Conservation (phyloP, 2,888 invertebrate species). For the Thumatha senex region DNA sequence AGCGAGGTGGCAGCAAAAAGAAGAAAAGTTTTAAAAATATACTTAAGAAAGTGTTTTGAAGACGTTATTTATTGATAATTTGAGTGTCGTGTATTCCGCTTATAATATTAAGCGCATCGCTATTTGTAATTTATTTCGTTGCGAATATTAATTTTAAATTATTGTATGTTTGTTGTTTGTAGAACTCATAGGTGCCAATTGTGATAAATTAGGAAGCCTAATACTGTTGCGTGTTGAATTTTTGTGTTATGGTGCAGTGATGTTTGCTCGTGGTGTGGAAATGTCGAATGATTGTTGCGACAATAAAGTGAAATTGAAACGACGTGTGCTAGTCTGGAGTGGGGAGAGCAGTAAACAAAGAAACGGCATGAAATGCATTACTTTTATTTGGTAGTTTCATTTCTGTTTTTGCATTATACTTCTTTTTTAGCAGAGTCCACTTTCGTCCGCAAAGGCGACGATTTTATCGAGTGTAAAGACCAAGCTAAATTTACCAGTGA, state of each 20-base stretch:
- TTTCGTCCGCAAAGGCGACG: too few species aligned
- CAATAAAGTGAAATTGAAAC: slow-evolving; percentile 48
- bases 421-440: too few species aligned
- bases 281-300: slow-evolving; percentile 35
- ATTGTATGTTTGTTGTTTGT: slow-evolving; percentile 64
- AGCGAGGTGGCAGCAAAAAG: slow-evolving; percentile 77
- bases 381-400: slow-evolving; percentile 46
- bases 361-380: slow-evolving; percentile 80
- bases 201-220: slow-evolving; percentile 81
- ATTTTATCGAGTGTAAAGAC: too few species aligned
- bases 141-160: slow-evolving; percentile 65
- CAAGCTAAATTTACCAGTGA: too few species aligned
- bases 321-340: slow-evolving; percentile 55
- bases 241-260: slow-evolving; percentile 52
- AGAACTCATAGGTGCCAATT: slow-evolving; percentile 80
- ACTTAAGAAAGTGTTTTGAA: slow-evolving; percentile 91
- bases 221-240: slow-evolving; percentile 57
- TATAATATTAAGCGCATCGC: slow-evolving; percentile 46
- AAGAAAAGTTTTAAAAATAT: slow-evolving; percentile 89
- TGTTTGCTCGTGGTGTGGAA: slow-evolving; percentile 46
- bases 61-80: slow-evolving; percentile 39
- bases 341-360: slow-evolving; percentile 60
- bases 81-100: slow-evolving; percentile 40
- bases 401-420: background rate
- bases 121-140: slow-evolving; percentile 72